phyloP scores from a whole-genome alignment of 1,140 invertebrate genomes.

The Nomia melanderi region DNA sequence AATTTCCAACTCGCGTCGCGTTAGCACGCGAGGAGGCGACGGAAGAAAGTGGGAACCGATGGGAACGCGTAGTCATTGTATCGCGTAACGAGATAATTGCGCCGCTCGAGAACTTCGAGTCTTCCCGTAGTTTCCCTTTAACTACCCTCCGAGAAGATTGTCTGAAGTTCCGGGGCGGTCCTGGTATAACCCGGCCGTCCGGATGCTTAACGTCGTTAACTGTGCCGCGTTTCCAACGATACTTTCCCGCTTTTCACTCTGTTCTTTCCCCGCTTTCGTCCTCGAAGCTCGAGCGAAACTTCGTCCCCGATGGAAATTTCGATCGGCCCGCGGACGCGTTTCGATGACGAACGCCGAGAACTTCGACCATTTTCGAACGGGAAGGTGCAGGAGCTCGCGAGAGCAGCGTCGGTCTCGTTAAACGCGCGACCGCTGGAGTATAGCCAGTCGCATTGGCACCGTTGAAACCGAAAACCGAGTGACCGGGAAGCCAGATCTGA shows the following conservation, averaged over 20 bases:
- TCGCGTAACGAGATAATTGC: constrained; percentile 33
- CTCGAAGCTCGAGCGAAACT: background rate
- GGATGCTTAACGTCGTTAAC: constrained; percentile 45
- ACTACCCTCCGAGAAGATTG: constrained; percentile 23
- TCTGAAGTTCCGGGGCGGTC: constrained; percentile 1
- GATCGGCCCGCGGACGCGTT: too few species aligned
- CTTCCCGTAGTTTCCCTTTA: background rate
- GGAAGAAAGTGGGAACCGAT: background rate
- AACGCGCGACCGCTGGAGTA: too few species aligned
- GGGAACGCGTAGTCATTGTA: constrained; percentile 20
- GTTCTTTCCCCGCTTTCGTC: background rate
- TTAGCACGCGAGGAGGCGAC: background rate
- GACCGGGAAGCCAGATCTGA: too few species aligned
- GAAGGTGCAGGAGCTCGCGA: too few species aligned
- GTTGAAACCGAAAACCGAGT: too few species aligned
- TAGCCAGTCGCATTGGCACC: too few species aligned
- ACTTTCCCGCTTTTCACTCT: constrained; percentile 27
- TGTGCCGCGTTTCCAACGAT: constrained; percentile 11
- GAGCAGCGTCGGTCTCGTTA: too few species aligned
- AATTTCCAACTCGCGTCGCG: background rate
- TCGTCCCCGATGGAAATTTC: background rate
- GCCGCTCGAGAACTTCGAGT: background rate
- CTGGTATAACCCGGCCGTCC: background rate
- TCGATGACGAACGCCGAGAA: too few species aligned
- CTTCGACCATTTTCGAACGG: too few species aligned